Evolutionary conservation across 2,888 invertebrate species (phyloP), one percentile per base, ranked within the genome.

Genomic region (Nemurella pictetii): DNA sequence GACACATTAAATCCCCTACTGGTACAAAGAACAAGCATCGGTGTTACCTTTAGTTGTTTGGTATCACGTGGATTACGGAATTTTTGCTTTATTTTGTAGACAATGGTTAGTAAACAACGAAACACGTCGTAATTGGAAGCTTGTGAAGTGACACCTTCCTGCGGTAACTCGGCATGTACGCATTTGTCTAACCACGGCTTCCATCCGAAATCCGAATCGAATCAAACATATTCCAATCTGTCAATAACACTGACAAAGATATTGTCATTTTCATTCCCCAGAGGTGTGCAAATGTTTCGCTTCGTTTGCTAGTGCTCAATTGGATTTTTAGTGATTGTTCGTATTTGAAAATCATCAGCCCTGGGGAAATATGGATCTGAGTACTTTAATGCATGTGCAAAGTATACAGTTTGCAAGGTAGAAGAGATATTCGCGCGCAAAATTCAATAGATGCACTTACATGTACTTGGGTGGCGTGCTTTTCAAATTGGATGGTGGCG

Each of bases 261-360:
- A 75, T 25, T 75, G 75, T 75, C 75, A 75, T 25, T n/a, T 2
- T 75, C 2, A 75, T 25, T 75, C 75, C 75, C 75, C 27, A 20
- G 15, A 4, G 75, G 75, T 75, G 75, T 25, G 26, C 20, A 75
- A 26, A 15, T 12, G 26, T 3, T 25, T 75, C 75, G 26, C 26
- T 75, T 55, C 55, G 1, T 26, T 75, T n/a, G 73, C 20, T 3
- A 7, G 25, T 27, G 75, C 26, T 5, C 75, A 26, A 75, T 75
- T 75, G 75, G 28, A 27, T 75, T 75, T 75, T 75, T 28, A 27
- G 75, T 75, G 27, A 28, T 28, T 75, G 75, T 75, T 75, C 27
- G 15, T n/a, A 75, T 28, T 9, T 75, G 75, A 1, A 75, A 27
- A 75, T 27, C 75, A 26, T n/a, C 12, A 27, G 7, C 75, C 75